Evolutionary conservation across 2,113 vertebrate species (phyloP), one percentile per base, ranked within the genome.

Genomic region (Zosterops pallidus): DNA sequence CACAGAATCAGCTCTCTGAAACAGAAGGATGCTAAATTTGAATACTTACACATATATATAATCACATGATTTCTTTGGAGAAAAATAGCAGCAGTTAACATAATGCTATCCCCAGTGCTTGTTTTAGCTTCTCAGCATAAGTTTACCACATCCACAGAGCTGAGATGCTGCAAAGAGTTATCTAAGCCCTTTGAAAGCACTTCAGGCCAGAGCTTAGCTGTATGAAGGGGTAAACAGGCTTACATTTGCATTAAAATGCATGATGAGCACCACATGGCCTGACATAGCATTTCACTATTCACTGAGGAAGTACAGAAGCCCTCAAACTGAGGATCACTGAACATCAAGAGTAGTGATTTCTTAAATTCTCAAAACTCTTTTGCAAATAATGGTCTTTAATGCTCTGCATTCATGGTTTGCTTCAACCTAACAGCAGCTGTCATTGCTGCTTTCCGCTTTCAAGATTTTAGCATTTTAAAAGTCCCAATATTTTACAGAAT

Each of bases 61-160:
- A 86, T 70, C 90, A 94, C 85, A 90, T 15, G 86, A 93, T 37
- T 53, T 63, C 56, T 86, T 13, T 14, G 49, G 76, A 95, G 56
- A 78, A 92, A 95, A 95, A 92, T 59, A 96, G 95, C 90, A 94
- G 84, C 77, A 56, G 72, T 82, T 94, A 84, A 81, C 84, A 87
- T 71, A 89, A 89, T n/a, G 59, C 63, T 83, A 49, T 64, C 25
- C 31, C 50, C 63, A 59, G 4, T 14, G 47, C 89, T 81, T 86
- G 71, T 90, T 86, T 92, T 53, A 90, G 85, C 39, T 83, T 83
- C 29, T 89, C 79, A 80, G 78, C 74, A 64, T n/a, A 89, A 79
- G 49, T 86, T 90, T 83, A 69, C 46, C 71, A 80, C n/a, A 69
- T 62, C 33, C 23, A 3, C 63, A 86, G 59, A 69, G 53, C 63